phyloP scores from a whole-genome alignment of 2,113 vertebrate species.

The mouse (Mus musculus) region GRCm39 chrX:41916501-41917000 shows the following conservation, averaged over 20 bases:
- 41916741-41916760: slow-evolving; percentile 14
- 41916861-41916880: neutral
- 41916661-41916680: neutral
- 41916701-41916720: slow-evolving; percentile 15
- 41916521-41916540: neutral
- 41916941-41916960: neutral
- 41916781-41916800: slow-evolving; percentile 9
- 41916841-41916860: neutral
- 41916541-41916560: slow-evolving; percentile 3
- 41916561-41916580: neutral
- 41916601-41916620: slow-evolving; percentile 37
- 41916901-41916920: neutral
- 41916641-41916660: neutral
- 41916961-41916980: neutral
- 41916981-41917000: neutral
- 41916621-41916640: neutral
- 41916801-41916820: neutral
- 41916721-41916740: neutral
- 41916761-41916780: neutral
- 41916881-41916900: neutral
- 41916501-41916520: neutral
- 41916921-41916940: neutral
- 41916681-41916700: slow-evolving; percentile 7
- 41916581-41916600: neutral
- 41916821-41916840: neutral